Base-by-base conservation (phyloP, 2,888 invertebrate species). In the Ligdia adustata region DNA sequence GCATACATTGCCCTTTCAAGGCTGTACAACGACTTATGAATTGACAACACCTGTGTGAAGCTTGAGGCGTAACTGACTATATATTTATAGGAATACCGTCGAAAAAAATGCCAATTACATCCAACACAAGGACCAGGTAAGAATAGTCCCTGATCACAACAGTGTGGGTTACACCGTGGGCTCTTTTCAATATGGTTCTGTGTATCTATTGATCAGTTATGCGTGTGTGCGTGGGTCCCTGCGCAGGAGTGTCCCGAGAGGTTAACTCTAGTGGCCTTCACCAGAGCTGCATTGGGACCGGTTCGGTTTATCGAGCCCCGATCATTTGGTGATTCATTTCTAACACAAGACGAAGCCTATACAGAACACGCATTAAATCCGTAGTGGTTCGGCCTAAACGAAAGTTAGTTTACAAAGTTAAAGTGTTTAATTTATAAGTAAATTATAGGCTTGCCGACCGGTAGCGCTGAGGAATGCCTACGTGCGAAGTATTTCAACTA, bases 251-350 rank as follows among this genome's bases (percentile, higher is more conserved):
- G 80, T 78, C 82, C 79, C 75, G 71, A 74, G 79, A 79, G 82
- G 82, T 80, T 79, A 79, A 65, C 71, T 80, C 75, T 71, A 74
- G 79, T 86, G 89, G 86, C 89, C 89, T 90, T 90, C 89, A 85
- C 83, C 82, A 86, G 84, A 76, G 83, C 76, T 82, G 88, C 79
- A 88, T 75, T 85, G 75, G 66, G 79, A 80, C 75, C 77, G 79
- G 79, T 81, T 73, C 62, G 62, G 78, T 74, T 75, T 77, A 79
- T 80, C 66, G 71, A 72, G 37, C 24, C 28, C 27, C 27, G 24
- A 45, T 47, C 27, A 11, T 37, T 47, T 18, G 18, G 32, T 45
- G 42, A 50, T 43, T 43, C 37, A 48, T 44, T 46, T 37, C 13
- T 13, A 9, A 24, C 15, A 45, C 35, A 38, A 42, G 27, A n/a